A percentile compares a stretch with the other conserved stretches of the same genome.
Evolutionary conservation across 2,113 vertebrate species (phyloP).

Genomic region (Cinclus mexicanus): DNA sequence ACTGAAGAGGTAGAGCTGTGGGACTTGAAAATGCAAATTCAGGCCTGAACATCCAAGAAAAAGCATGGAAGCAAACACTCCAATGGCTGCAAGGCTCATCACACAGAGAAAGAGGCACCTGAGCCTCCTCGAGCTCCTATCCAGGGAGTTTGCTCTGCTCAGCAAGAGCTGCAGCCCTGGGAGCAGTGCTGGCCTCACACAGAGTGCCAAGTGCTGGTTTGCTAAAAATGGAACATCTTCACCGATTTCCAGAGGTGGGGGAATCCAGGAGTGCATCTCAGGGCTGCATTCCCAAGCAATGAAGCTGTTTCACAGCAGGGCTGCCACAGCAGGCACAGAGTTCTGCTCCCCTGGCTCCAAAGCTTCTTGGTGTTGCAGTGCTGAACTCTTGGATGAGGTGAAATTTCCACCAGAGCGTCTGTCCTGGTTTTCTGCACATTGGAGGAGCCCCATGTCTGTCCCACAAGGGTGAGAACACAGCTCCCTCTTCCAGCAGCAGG

Average conservation of each 20-base stretch:
- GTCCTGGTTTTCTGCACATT: background rate
- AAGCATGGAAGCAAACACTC: background rate
- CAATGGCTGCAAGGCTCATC: background rate
- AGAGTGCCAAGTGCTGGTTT: background rate
- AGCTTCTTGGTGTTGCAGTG: background rate
- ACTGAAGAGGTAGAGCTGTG: background rate
- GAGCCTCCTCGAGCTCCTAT: background rate
- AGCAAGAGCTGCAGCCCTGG: background rate
- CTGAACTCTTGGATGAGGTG: background rate
- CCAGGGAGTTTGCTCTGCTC: background rate
- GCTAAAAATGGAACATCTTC: background rate
- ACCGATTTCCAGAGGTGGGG: background rate
- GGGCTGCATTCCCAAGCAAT: background rate
- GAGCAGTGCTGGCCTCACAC: background rate
- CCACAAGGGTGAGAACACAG: background rate
- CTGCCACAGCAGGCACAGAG: background rate
- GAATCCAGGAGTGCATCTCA: background rate
- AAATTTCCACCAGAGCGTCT: background rate
- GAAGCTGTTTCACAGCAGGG: background rate
- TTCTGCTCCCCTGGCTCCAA: background rate
- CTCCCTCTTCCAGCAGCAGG: background rate
- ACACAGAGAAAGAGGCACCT: background rate
- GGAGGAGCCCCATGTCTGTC: background rate
- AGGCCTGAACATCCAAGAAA: background rate
- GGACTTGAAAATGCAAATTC: conserved; percentile 19